A percentile compares a stretch with the other conserved stretches of the same genome.
Evolutionary conservation across 2,113 vertebrate species (phyloP).

Genomic region (Chloropsis hardwickii): DNA sequence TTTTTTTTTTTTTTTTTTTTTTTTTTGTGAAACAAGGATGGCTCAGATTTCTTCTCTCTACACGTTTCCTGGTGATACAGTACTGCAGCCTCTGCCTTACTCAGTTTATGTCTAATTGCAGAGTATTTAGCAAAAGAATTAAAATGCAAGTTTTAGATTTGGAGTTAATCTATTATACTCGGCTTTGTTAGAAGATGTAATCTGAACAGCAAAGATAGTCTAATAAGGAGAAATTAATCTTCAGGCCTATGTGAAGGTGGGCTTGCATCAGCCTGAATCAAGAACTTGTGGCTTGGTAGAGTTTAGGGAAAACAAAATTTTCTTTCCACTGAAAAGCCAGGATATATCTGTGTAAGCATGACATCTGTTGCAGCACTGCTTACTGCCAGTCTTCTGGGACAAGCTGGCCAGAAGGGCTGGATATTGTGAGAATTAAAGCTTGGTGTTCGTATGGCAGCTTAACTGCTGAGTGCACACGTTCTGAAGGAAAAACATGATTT

Average conservation of each 20-base stretch:
- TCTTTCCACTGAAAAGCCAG: neutral
- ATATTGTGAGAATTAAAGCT: neutral
- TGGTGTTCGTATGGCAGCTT: rapidly evolving
- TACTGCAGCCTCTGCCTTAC: neutral
- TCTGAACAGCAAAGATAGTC: neutral
- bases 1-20: neutral
- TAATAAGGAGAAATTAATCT: neutral
- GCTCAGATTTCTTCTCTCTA: neutral
- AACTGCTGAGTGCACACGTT: neutral
- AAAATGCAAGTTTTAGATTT: neutral
- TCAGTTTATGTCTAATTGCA: slow-evolving; percentile 27
- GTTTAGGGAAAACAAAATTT: neutral
- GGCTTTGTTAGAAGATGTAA: neutral
- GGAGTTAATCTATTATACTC: neutral
- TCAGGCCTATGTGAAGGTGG: neutral
- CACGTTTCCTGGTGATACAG: neutral
- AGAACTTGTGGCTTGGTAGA: neutral
- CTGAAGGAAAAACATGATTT: neutral
- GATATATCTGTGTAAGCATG: neutral
- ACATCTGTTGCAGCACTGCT: neutral
- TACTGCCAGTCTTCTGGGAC: neutral
- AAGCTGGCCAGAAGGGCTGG: neutral
- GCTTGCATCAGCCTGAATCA: neutral
- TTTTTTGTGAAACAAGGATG: neutral
- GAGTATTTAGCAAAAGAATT: slow-evolving; percentile 18